Conservation (phyloP, 1,140 invertebrate species). For the Drosophila kepulauana region DNA sequence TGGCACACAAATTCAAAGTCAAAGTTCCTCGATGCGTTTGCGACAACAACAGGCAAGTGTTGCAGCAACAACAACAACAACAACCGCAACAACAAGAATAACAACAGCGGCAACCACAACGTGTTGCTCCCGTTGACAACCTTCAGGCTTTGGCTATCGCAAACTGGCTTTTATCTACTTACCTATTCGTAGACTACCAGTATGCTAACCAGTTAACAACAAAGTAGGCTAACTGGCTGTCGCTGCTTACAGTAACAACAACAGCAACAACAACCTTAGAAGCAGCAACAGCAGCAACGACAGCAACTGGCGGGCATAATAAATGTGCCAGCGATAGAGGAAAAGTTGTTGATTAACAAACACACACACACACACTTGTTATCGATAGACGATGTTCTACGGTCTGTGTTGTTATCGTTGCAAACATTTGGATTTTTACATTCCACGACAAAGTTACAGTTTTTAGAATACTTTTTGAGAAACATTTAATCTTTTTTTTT, state of each 20-base stretch:
- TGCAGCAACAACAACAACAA: conserved; percentile 9
- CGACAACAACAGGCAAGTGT: conserved; percentile 84
- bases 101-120: not conserved
- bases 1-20: conserved; percentile 73
- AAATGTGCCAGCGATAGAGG: conserved; percentile 8
- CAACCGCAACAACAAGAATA: conserved; percentile 3
- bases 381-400: too few species aligned
- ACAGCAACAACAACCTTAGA: conserved; percentile 21
- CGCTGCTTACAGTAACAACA: conserved; percentile 36
- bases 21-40: conserved; percentile 76
- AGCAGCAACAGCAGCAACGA: not conserved
- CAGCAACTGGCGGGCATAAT: not conserved
- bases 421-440: too few species aligned
- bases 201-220: conserved; percentile 63
- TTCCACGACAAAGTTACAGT: too few species aligned
- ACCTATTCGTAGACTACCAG: conserved; percentile 48
- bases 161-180: conserved; percentile 68
- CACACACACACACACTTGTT: not conserved
- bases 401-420: too few species aligned
- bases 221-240: conserved; percentile 73
- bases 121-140: conserved; percentile 28
- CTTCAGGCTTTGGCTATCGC: conserved; percentile 38
- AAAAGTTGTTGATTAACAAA: not conserved
- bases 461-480: too few species aligned
- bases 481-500: too few species aligned